Evolutionary conservation across 2,797 vertebrate species (phyloP).

Genomic region (Astyanax mexicanus): DNA sequence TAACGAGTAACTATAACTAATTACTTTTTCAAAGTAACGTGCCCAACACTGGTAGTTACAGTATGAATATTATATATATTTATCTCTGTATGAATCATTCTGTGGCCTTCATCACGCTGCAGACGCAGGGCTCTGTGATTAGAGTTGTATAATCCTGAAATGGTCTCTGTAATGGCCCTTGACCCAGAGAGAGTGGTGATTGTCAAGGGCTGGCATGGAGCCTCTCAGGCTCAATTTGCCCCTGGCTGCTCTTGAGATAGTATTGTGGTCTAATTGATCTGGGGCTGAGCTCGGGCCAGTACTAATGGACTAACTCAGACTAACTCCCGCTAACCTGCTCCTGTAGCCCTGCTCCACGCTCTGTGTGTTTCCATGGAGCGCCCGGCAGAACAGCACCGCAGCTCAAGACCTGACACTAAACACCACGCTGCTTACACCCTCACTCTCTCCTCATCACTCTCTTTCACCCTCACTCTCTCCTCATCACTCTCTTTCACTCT

Average conservation of each 20-base stretch:
- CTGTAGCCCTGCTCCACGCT: conserved; percentile 34
- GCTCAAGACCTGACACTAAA: conserved; percentile 28
- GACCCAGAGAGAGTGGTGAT: conserved; percentile 42
- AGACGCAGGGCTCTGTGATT: conserved; percentile 30
- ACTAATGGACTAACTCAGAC: conserved; percentile 50
- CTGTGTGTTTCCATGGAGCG: conserved; percentile 47
- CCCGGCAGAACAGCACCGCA: conserved; percentile 9
- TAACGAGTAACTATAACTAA: no score
- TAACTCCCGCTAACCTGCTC: conserved; percentile 39
- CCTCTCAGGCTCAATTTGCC: conserved; percentile 48
- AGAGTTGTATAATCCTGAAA: conserved; percentile 42
- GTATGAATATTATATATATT: neutral
- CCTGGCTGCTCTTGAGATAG: conserved; percentile 41
- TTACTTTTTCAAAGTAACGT: no score
- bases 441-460: neutral
- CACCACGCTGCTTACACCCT: neutral
- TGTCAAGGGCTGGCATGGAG: conserved; percentile 38
- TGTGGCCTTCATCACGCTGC: neutral
- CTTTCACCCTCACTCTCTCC: no score
- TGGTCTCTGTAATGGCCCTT: conserved; percentile 43
- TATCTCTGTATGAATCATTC: neutral
- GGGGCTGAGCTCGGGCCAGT: neutral
- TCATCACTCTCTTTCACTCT: neutral
- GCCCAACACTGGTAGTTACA: neutral
- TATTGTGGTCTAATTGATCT: conserved; percentile 53